phyloP scores from a whole-genome alignment of 2,797 vertebrate species.

The Okamejei kenojei region DNA sequence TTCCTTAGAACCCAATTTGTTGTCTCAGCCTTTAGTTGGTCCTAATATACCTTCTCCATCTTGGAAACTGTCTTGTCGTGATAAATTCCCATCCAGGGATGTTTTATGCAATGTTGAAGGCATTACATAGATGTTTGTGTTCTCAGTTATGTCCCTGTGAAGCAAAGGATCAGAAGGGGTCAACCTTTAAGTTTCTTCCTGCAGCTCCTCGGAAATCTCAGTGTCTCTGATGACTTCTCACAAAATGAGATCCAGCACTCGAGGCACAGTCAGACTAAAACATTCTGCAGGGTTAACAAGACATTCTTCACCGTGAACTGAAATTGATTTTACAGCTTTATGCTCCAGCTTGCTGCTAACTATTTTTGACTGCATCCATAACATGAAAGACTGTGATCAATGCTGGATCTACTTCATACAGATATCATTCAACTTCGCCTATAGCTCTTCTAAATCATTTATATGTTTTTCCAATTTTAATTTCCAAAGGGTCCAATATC shows the following conservation, averaged over 20 bases:
- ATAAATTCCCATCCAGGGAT: not conserved
- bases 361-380: not conserved
- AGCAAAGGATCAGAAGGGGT: not conserved
- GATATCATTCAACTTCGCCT: not conserved
- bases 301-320: not conserved
- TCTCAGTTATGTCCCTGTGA: conserved; percentile 6
- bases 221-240: not conserved
- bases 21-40: not conserved
- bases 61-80: not conserved
- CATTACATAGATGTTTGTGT: not conserved
- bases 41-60: not conserved
- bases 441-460: not conserved
- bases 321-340: conserved; percentile 4
- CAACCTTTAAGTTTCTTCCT: not conserved
- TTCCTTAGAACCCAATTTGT: not conserved
- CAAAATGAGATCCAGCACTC: not conserved
- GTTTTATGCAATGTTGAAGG: too few species aligned
- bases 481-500: not conserved
- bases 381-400: not conserved
- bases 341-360: not conserved
- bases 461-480: not conserved
- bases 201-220: not conserved
- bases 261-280: not conserved
- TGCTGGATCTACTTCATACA: not conserved
- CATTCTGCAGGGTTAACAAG: not conserved